Evolutionary conservation across 2,888 invertebrate species (phyloP).

Genomic region (Diplolepis rosae): DNA sequence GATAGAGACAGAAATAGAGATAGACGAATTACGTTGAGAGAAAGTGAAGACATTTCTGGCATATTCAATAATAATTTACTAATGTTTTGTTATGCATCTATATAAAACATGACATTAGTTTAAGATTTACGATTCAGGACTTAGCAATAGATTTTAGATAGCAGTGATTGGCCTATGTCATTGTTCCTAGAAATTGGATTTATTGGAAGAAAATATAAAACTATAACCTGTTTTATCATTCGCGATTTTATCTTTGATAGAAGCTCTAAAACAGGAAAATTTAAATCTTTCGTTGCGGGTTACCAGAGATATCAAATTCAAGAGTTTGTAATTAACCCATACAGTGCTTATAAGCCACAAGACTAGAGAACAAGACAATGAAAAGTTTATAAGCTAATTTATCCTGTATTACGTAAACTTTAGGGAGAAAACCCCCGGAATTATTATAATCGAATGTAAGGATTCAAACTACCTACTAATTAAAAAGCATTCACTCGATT

Average conservation of each 20-base stretch:
- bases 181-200: conserved; percentile 8
- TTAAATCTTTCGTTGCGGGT: background rate
- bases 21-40: conserved; percentile 42
- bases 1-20: conserved; percentile 57
- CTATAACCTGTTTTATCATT: background rate
- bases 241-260: background rate
- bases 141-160: background rate
- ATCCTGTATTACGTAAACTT: background rate
- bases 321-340: conserved; percentile 11
- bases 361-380: background rate
- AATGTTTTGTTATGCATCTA: background rate
- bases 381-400: conserved; percentile 27
- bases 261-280: conserved; percentile 7
- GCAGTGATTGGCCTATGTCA: background rate
- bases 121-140: background rate
- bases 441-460: background rate
- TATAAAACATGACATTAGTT: background rate
- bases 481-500: background rate
- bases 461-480: background rate
- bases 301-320: conserved; percentile 5
- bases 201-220: background rate
- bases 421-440: background rate
- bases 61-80: background rate
- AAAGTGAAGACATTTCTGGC: conserved; percentile 32
- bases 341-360: background rate